Evolutionary conservation across 1,140 invertebrate species (phyloP), one percentile per base, ranked within the genome.

Genomic region (Tetramorium simillimum): DNA sequence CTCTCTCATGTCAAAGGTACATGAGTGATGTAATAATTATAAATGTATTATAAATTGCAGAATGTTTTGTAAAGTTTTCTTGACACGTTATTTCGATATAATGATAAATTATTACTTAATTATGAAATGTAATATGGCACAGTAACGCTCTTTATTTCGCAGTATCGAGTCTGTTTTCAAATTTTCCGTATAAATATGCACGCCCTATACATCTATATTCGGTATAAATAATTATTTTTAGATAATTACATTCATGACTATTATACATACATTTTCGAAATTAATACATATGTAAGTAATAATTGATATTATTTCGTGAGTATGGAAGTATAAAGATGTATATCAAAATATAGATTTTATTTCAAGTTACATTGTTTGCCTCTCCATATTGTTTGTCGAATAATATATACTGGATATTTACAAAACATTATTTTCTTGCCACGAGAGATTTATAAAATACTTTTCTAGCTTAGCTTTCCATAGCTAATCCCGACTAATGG

Each of bases 161-260:
- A 14, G 33, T n/a, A n/a, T 63, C 21, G 21, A 81, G 24, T 49
- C 63, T 37, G 9, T 56, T 67, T 67, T 67, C 18, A 53, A 51
- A 28, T 58, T 81, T 81, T 3, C 16, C 12, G 16, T 28, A 56
- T 53, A 58, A 56, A 70, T 81, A 70, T 69, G 21, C 69, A 40
- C 24, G 21, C 9, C 16, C 21, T 43, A 5, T 21, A 40, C 0
- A 37, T 67, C n/a, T 37, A 73, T 18, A 70, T 53, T 70, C 0
- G 16, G 0, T 43, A 43, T 58, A 70, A 81, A 56, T 81, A 81
- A 81, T 81, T 43, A 58, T 43, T 43, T 16, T 6, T 56, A 70
- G 2, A 56, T 81, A 53, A 69, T 70, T 70, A 56, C 37, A 37
- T 7, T 21, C n/a, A 40, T 53, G 6, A 18, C 28, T 56, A 67